Evolutionary conservation across 2,797 vertebrate species (phyloP).

Genomic region (Perdix hodgsoniae): DNA sequence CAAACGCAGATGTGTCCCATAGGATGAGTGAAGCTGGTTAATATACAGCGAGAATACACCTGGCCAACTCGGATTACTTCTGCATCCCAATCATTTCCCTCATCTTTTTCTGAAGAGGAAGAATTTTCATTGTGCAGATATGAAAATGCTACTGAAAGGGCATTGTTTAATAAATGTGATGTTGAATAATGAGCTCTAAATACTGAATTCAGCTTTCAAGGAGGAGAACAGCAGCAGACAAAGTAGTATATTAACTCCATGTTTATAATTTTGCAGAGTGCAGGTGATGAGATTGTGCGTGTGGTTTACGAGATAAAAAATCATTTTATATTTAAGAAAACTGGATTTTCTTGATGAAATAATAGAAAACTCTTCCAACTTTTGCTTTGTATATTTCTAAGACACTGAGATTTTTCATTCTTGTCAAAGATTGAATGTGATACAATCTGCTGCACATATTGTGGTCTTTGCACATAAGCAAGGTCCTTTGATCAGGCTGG

Average conservation of each 20-base stretch:
- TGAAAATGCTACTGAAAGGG: slow-evolving; percentile 71
- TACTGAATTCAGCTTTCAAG: slow-evolving; percentile 69
- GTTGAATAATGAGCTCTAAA: slow-evolving; percentile 73
- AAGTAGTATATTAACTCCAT: slow-evolving; percentile 71
- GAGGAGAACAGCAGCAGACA: slow-evolving; percentile 65
- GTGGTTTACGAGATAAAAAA: slow-evolving; percentile 48
- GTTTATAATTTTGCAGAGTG: slow-evolving; percentile 73
- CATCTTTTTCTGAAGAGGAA: slow-evolving; percentile 67
- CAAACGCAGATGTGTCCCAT: slow-evolving; percentile 41
- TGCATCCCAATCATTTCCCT: slow-evolving; percentile 54
- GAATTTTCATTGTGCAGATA: slow-evolving; percentile 73
- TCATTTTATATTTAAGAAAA: slow-evolving; percentile 45
- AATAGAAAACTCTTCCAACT: slow-evolving; percentile 21
- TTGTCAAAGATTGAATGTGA: slow-evolving; percentile 21
- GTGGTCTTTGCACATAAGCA: slow-evolving; percentile 65
- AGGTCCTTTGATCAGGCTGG: slow-evolving; percentile 73
- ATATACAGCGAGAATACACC: slow-evolving; percentile 46
- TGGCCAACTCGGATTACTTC: slow-evolving; percentile 47
- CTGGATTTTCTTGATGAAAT: slow-evolving; percentile 29
- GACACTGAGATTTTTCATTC: slow-evolving; percentile 21
- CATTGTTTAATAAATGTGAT: slow-evolving; percentile 73
- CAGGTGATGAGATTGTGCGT: slow-evolving; percentile 62
- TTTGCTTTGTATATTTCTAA: slow-evolving; percentile 23
- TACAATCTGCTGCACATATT: slow-evolving; percentile 49
- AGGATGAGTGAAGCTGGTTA: slow-evolving; percentile 23